phyloP scores from a whole-genome alignment of 2,888 invertebrate species.

The Ditylenchus weischeri region DNA sequence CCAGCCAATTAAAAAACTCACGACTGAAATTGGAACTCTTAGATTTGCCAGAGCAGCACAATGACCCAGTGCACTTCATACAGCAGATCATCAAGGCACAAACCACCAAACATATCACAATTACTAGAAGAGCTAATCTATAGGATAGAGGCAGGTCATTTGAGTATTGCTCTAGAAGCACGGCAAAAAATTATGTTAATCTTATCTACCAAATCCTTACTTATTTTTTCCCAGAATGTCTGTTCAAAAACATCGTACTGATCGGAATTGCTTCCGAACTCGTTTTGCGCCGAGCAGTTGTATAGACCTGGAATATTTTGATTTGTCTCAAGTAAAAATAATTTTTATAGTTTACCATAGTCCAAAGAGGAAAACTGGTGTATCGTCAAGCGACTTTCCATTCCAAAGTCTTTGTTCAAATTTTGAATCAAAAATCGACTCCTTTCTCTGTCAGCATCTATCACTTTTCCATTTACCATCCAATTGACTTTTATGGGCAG shows the following conservation, averaged over 20 bases:
- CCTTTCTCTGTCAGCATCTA: slow-evolving; percentile 13
- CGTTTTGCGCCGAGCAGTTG: slow-evolving; percentile 58
- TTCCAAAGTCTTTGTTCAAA: slow-evolving; percentile 42
- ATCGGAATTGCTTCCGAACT: slow-evolving; percentile 39
- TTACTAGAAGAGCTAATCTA: neutral
- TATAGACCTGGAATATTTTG: slow-evolving; percentile 33
- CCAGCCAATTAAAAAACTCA: neutral
- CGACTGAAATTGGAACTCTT: slow-evolving; percentile 9
- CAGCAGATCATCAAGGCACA: slow-evolving; percentile 11
- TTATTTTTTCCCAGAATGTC: slow-evolving; percentile 20
- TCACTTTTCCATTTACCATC: slow-evolving; percentile 15
- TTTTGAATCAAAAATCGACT: slow-evolving; percentile 1
- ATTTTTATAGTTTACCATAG: slow-evolving; percentile 33
- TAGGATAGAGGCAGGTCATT: neutral
- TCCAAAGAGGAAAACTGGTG: slow-evolving; percentile 44
- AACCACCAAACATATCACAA: slow-evolving; percentile 1
- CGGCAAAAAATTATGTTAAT: neutral
- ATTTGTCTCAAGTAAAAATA: too few relatives aligned
- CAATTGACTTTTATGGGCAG: slow-evolving; percentile 19
- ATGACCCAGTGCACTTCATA: slow-evolving; percentile 9
- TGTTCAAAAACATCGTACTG: slow-evolving; percentile 19
- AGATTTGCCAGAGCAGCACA: slow-evolving; percentile 4
- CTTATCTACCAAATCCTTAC: slow-evolving; percentile 6
- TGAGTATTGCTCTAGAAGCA: slow-evolving; percentile 2
- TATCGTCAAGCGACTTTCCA: slow-evolving; percentile 52